Evolutionary conservation across 1,140 invertebrate species (phyloP).

Genomic region (Macrosteles quadrilineatus): DNA sequence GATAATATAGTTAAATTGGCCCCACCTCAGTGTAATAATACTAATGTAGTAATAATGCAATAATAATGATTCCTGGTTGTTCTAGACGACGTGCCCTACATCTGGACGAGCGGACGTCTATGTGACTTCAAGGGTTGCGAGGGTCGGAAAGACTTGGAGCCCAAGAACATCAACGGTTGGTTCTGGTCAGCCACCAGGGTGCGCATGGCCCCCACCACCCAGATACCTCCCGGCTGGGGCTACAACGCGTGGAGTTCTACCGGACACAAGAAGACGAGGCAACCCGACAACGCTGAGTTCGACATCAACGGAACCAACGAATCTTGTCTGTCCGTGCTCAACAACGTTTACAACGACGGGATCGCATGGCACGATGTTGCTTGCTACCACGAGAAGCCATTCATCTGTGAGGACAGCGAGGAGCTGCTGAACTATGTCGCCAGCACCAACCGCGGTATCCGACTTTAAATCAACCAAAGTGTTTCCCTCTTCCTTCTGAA

Average conservation of each 20-base stretch:
- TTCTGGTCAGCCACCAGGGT: slow-evolving; percentile 91
- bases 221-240: slow-evolving; percentile 64
- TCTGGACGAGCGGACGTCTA: slow-evolving; percentile 87
- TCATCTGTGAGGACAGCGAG: slow-evolving; percentile 86
- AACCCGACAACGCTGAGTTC: slow-evolving; percentile 90
- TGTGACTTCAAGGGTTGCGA: slow-evolving; percentile 94
- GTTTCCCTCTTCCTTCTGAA: slow-evolving; percentile 53
- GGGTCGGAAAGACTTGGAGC: slow-evolving; percentile 79
- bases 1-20: too few relatives aligned
- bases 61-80: too few relatives aligned
- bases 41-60: too few relatives aligned
- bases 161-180: slow-evolving; percentile 83
- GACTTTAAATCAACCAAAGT: slow-evolving; percentile 70
- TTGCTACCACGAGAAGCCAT: slow-evolving; percentile 88
- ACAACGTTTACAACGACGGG: slow-evolving; percentile 90
- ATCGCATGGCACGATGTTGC: slow-evolving; percentile 92
- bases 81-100: slow-evolving; percentile 85
- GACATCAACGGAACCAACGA: slow-evolving; percentile 88
- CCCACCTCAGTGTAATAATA: too few relatives aligned
- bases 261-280: slow-evolving; percentile 82
- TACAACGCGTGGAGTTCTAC: slow-evolving; percentile 88
- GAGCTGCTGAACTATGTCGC: slow-evolving; percentile 82
- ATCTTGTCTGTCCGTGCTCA: slow-evolving; percentile 80
- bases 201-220: slow-evolving; percentile 84
- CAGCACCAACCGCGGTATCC: slow-evolving; percentile 75